Percentiles rank a stretch among this genome's conserved stretches.
Conservation (phyloP, 2,888 invertebrate genomes). For the Agrotis segetum region DNA sequence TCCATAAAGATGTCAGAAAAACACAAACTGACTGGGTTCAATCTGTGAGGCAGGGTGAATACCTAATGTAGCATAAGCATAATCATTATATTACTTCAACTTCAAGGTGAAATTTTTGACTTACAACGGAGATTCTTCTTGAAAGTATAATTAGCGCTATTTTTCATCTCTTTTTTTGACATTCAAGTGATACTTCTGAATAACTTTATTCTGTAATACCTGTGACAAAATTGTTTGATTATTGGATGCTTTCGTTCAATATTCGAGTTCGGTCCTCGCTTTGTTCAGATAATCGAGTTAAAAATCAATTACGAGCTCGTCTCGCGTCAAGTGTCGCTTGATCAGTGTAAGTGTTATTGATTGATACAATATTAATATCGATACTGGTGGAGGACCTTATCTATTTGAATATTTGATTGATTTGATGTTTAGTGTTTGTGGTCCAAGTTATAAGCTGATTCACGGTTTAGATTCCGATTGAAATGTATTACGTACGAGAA, state of each 20-base stretch:
- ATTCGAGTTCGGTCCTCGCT: constrained; percentile 30
- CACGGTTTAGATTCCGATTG: neutral
- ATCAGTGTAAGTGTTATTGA: constrained; percentile 40
- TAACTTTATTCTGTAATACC: constrained; percentile 14
- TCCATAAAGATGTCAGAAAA: too few species aligned
- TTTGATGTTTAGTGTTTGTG: neutral
- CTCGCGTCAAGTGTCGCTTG: constrained; percentile 37
- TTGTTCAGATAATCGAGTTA: constrained; percentile 55
- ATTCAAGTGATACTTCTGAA: neutral
- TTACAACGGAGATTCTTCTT: too few species aligned
- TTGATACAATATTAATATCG: constrained; percentile 38
- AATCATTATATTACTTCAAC: neutral
- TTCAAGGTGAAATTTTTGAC: too few species aligned
- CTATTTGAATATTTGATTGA: constrained; percentile 39
- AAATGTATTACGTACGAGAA: too few species aligned
- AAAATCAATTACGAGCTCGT: constrained; percentile 49
- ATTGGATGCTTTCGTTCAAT: constrained; percentile 26
- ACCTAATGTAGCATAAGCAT: too few species aligned
- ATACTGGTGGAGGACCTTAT: neutral
- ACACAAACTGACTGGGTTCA: too few species aligned
- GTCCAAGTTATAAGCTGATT: neutral
- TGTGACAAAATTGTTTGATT: constrained; percentile 20
- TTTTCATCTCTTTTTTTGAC: too few species aligned
- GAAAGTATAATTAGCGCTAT: too few species aligned
- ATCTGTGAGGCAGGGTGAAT: too few species aligned